A percentile compares a stretch with the other conserved stretches of the same genome.
These are phyloP conservation scores for Scelioninae gen. 2 DNA, from an alignment of 2,888 invertebrate genomes.

Conservation along the genomic window DNA sequence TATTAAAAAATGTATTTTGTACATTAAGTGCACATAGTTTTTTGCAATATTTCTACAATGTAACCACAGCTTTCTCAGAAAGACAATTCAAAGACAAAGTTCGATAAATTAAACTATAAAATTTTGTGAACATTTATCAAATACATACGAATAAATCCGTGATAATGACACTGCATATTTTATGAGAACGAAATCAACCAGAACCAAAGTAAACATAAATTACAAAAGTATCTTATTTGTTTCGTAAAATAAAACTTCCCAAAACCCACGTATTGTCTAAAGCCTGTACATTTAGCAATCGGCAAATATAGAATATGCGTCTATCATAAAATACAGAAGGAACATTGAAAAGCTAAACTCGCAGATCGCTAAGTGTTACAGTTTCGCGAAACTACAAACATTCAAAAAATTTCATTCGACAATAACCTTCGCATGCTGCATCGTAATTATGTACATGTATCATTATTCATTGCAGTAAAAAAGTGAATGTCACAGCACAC, in stretches of 20 bases:
- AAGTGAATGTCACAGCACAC: conserved; percentile 56
- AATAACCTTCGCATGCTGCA: conserved; percentile 29
- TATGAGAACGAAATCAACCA: background rate
- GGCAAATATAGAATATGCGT: conserved; percentile 44
- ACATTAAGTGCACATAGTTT: conserved; percentile 56
- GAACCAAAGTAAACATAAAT: conserved; percentile 3
- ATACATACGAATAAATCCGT: conserved; percentile 8
- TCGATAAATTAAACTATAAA: conserved; percentile 19
- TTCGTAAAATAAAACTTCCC: conserved; percentile 4
- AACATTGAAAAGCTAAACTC: conserved; percentile 64
- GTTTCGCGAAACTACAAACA: conserved; percentile 55
- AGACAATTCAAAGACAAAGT: conserved; percentile 31
- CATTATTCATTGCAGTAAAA: conserved; percentile 57
- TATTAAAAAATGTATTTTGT: conserved; percentile 58
- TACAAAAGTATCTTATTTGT: conserved; percentile 4
- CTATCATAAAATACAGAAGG: conserved; percentile 60
- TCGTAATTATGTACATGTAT: conserved; percentile 68
- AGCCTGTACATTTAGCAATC: conserved; percentile 57
- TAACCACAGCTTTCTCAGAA: conserved; percentile 47
- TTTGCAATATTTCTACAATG: conserved; percentile 43
- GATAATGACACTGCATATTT: background rate
- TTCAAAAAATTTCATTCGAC: conserved; percentile 47
- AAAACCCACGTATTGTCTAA: conserved; percentile 50
- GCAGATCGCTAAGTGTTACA: conserved; percentile 67
- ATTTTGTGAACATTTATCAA: conserved; percentile 26